Conservation (phyloP, 2,113 vertebrate genomes). For the Cochlearius cochlearius region DNA sequence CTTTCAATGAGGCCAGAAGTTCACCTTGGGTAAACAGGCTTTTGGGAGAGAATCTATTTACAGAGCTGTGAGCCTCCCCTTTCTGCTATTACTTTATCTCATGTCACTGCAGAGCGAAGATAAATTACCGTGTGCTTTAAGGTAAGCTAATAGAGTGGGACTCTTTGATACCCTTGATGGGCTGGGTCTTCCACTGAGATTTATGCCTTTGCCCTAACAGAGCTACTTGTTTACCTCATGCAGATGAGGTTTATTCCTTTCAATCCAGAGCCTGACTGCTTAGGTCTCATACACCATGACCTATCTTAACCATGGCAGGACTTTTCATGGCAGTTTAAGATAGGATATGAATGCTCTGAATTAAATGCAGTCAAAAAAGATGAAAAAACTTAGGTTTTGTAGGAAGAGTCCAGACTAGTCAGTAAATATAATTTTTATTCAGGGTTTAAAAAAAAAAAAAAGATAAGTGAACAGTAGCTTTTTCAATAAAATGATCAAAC, state of each 20-base stretch:
- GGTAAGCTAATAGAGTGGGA: neutral
- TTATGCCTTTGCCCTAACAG: neutral
- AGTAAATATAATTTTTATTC: neutral
- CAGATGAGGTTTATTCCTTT: neutral
- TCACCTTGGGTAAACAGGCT: neutral
- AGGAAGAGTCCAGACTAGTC: neutral
- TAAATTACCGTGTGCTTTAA: neutral
- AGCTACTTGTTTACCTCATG: neutral
- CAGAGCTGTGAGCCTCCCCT: neutral
- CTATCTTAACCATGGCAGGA: neutral
- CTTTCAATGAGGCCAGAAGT: neutral
- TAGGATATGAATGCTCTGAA: neutral
- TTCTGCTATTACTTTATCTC: neutral
- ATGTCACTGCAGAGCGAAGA: neutral
- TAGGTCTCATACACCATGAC: neutral
- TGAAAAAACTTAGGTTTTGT: neutral
- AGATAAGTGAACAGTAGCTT: rapidly evolving
- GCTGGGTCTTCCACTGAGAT: neutral
- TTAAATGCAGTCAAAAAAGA: neutral
- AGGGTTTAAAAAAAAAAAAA: neutral
- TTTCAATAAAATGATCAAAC: neutral
- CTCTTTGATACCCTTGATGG: neutral
- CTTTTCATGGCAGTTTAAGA: neutral
- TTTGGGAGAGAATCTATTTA: neutral
- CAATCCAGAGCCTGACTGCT: neutral